Conservation (phyloP, 2,797 vertebrate genomes). For the Xiphophorus birchmanni region DNA sequence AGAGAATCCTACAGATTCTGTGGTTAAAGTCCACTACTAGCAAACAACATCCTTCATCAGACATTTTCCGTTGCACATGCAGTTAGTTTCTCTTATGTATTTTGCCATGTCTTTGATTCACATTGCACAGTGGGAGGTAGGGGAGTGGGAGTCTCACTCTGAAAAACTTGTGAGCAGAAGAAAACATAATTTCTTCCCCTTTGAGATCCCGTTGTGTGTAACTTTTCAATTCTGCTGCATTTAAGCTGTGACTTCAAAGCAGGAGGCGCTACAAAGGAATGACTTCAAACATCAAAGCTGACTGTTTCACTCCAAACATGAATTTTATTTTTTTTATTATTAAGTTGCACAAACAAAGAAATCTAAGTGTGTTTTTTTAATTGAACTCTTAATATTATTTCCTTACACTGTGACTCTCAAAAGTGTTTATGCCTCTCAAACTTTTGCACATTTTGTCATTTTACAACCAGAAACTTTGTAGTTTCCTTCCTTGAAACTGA, state of each 20-base stretch:
- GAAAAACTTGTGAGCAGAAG: not conserved
- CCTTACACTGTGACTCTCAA: not conserved
- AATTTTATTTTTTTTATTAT: not conserved
- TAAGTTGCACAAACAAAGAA: not conserved
- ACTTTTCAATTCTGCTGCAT: not conserved
- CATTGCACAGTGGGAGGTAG: not conserved
- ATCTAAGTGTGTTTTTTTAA: not conserved
- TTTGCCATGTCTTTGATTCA: not conserved
- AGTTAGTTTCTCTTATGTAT: not conserved
- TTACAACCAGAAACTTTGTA: not conserved
- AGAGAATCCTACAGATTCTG: not conserved
- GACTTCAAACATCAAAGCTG: not conserved
- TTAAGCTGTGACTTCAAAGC: slow-evolving; percentile 3
- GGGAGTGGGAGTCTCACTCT: not conserved
- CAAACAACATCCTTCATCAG: not conserved
- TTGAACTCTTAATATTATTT: not conserved
- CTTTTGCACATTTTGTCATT: not conserved
- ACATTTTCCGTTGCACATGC: not conserved
- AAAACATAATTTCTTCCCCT: slow-evolving; percentile 3
- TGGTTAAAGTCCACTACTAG: not conserved
- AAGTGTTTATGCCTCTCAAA: not conserved
- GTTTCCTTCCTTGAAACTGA: not conserved
- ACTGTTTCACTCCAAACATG: not conserved
- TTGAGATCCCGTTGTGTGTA: not conserved
- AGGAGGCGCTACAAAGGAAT: not conserved